These are phyloP conservation scores for Hydropsyche betteni DNA, from an alignment of 2,888 invertebrate species.

Conservation along the genomic window DNA sequence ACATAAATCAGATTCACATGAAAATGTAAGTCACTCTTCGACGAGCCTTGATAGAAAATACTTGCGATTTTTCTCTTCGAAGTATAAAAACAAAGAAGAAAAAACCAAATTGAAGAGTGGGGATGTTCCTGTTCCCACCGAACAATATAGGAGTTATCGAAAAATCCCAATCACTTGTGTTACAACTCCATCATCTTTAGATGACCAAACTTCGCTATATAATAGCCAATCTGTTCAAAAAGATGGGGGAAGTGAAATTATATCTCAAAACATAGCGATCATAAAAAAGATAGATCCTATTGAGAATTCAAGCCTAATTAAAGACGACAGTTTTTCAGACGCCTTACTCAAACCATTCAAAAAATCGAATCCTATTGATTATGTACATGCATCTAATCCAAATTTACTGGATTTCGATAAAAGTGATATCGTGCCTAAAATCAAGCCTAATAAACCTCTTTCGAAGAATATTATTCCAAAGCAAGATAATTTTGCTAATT, in stretches of 20 bases:
- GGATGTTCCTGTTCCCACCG: conserved; percentile 78
- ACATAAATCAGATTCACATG: conserved; percentile 60
- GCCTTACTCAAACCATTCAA: conserved; percentile 54
- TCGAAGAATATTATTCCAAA: conserved; percentile 60
- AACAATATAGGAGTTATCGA: conserved; percentile 79
- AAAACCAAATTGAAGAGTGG: conserved; percentile 54
- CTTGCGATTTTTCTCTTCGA: conserved; percentile 64
- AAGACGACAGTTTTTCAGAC: conserved; percentile 45
- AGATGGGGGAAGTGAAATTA: conserved; percentile 43
- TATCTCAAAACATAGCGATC: conserved; percentile 48
- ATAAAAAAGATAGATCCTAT: conserved; percentile 51
- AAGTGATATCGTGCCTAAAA: conserved; percentile 59
- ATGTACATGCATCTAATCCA: conserved; percentile 77
- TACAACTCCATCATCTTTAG: conserved; percentile 54
- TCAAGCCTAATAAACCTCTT: conserved; percentile 58
- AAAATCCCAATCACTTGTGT: conserved; percentile 65
- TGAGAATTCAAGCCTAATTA: conserved; percentile 33
- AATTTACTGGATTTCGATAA: conserved; percentile 73
- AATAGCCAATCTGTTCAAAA: conserved; percentile 39
- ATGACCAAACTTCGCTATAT: conserved; percentile 12
- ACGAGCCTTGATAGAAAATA: conserved; percentile 79
- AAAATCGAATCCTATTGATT: conserved; percentile 67
- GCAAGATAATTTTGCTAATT: conserved; percentile 71
- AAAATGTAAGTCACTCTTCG: conserved; percentile 62
- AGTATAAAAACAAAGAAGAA: conserved; percentile 59